Percentiles rank a stretch among this genome's conserved stretches.
Evolutionary conservation across 2,888 invertebrate genomes (phyloP).

Genomic region (Eupithecia exiguata): DNA sequence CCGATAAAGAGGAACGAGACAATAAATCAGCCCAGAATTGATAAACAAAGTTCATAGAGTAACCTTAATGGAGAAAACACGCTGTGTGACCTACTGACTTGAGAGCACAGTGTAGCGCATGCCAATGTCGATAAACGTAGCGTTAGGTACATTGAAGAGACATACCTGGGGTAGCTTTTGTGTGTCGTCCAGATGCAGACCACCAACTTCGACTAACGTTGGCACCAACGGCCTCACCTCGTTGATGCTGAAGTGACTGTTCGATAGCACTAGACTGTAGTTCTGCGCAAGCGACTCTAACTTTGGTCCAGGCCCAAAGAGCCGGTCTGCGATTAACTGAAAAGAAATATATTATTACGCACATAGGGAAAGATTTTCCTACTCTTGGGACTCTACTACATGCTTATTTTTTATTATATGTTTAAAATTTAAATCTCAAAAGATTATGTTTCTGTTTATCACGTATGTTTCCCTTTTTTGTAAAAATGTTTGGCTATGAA

Average conservation of each 20-base stretch:
- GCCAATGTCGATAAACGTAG: constrained; percentile 39
- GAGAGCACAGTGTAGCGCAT: constrained; percentile 42
- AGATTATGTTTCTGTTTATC: too few relatives aligned
- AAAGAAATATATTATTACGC: constrained; percentile 26
- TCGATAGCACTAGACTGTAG: constrained; percentile 81
- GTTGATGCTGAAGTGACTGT: constrained; percentile 83
- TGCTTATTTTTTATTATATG: too few relatives aligned
- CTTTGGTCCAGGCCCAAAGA: constrained; percentile 78
- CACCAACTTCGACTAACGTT: constrained; percentile 82
- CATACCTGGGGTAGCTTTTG: constrained; percentile 73
- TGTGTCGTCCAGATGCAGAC: constrained; percentile 79
- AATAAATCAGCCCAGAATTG: constrained; percentile 20
- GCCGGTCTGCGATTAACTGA: constrained; percentile 74
- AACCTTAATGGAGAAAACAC: constrained; percentile 29
- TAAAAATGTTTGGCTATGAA: too few relatives aligned
- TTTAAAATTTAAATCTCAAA: too few relatives aligned
- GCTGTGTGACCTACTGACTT: constrained; percentile 55
- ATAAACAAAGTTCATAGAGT: constrained; percentile 10
- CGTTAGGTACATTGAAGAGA: background rate
- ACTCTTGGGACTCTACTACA: too few relatives aligned
- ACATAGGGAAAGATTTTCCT: background rate
- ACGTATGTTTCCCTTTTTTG: too few relatives aligned
- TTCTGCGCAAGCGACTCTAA: constrained; percentile 75
- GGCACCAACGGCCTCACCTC: constrained; percentile 82
- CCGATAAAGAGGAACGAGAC: constrained; percentile 15